These are phyloP conservation scores for Galbula dea DNA, from an alignment of 2,113 vertebrate species.

Conservation along the genomic window DNA sequence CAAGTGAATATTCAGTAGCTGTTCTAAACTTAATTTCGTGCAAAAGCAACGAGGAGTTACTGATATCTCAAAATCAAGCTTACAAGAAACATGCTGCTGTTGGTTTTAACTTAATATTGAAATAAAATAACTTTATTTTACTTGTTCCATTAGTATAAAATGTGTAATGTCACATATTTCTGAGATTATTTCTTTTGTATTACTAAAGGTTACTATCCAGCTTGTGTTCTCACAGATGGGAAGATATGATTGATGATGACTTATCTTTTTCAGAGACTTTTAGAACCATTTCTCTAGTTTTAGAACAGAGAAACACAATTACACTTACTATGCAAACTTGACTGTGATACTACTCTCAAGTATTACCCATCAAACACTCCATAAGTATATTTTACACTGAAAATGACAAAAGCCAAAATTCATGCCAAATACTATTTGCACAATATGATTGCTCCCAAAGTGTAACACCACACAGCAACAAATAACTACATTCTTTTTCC, in stretches of 20 bases:
- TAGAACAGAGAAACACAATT: neutral
- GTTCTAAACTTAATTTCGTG: conserved; percentile 26
- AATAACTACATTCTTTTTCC: neutral
- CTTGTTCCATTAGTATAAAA: neutral
- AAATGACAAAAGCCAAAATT: conserved; percentile 43
- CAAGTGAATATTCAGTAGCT: conserved; percentile 58
- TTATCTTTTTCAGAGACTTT: neutral
- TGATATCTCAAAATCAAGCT: neutral
- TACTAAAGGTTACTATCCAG: neutral
- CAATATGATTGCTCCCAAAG: neutral
- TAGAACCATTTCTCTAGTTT: neutral
- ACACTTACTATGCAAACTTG: neutral
- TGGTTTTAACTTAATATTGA: neutral
- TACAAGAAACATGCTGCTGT: neutral
- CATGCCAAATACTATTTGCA: neutral
- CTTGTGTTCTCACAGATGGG: neutral
- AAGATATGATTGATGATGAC: neutral
- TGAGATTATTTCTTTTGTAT: neutral
- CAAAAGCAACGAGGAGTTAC: neutral
- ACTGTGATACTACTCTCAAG: neutral
- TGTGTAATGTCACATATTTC: neutral
- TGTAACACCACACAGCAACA: neutral
- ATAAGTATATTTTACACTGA: neutral
- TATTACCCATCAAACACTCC: neutral
- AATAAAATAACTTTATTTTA: neutral